Conservation (phyloP, 2,113 vertebrate genomes). For the Oriolus oriolus region DNA sequence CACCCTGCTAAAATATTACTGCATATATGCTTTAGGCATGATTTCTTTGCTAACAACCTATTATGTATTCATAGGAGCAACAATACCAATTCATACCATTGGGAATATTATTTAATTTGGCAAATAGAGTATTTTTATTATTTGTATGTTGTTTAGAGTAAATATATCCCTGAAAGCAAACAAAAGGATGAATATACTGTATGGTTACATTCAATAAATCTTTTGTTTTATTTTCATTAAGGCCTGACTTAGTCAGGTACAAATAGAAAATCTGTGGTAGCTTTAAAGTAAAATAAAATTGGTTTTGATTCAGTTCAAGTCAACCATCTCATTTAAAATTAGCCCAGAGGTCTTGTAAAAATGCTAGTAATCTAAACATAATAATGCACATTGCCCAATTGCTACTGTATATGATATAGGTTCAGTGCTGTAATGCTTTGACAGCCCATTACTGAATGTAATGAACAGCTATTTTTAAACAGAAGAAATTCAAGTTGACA, state of each 20-base stretch:
- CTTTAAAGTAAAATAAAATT: slow-evolving; percentile 68
- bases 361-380: slow-evolving; percentile 80
- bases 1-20: slow-evolving; percentile 57
- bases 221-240: slow-evolving; percentile 56
- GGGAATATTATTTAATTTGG: slow-evolving; percentile 63
- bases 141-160: slow-evolving; percentile 45
- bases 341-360: slow-evolving; percentile 80
- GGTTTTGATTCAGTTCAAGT: slow-evolving; percentile 77
- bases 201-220: background rate
- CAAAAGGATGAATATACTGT: background rate
- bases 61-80: slow-evolving; percentile 58
- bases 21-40: slow-evolving; percentile 43
- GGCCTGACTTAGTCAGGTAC: background rate
- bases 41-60: slow-evolving; percentile 58
- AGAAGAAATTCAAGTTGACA: slow-evolving; percentile 81
- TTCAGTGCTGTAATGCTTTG: slow-evolving; percentile 80
- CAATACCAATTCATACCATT: slow-evolving; percentile 48
- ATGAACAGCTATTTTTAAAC: slow-evolving; percentile 84
- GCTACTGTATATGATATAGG: slow-evolving; percentile 83
- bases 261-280: slow-evolving; percentile 54
- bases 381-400: slow-evolving; percentile 85
- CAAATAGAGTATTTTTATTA: slow-evolving; percentile 54
- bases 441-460: slow-evolving; percentile 83
- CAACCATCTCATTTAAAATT: slow-evolving; percentile 86
- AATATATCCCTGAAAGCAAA: slow-evolving; percentile 34